These are phyloP conservation scores for Cherax quadricarinatus DNA, from an alignment of 1,140 invertebrate species.

Conservation along the genomic window DNA sequence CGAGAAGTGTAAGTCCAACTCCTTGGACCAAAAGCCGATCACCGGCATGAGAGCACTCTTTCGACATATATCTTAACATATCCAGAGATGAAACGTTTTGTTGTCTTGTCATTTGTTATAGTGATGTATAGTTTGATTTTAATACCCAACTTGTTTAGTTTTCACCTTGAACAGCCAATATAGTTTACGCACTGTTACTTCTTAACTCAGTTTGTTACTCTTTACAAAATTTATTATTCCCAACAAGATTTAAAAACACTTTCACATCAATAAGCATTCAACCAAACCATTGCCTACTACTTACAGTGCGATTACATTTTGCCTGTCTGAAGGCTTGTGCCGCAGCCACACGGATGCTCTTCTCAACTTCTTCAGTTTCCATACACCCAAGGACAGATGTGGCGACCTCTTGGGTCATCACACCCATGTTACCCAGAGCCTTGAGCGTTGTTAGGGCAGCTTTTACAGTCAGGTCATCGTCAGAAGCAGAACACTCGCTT, in stretches of 20 bases:
- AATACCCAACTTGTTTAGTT: too few species aligned
- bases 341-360: constrained; percentile 47
- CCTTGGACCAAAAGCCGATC: too few species aligned
- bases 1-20: too few species aligned
- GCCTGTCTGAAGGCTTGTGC: constrained; percentile 54
- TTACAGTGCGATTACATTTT: constrained; percentile 43
- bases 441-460: constrained; percentile 35
- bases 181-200: too few species aligned
- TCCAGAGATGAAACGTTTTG: too few species aligned
- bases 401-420: constrained; percentile 43
- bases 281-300: background rate
- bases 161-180: too few species aligned
- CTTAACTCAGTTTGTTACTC: too few species aligned
- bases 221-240: background rate
- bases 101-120: too few species aligned
- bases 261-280: too few species aligned
- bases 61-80: too few species aligned
- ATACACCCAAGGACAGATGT: constrained; percentile 12
- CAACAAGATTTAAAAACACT: background rate
- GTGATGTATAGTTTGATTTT: too few species aligned
- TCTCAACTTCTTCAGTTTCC: constrained; percentile 23
- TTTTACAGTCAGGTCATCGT: background rate
- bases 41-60: too few species aligned
- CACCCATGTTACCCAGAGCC: constrained; percentile 54
- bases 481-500: constrained; percentile 21